phyloP scores from a whole-genome alignment of 2,113 vertebrate species.

The Coptodon bakossiorum region DNA sequence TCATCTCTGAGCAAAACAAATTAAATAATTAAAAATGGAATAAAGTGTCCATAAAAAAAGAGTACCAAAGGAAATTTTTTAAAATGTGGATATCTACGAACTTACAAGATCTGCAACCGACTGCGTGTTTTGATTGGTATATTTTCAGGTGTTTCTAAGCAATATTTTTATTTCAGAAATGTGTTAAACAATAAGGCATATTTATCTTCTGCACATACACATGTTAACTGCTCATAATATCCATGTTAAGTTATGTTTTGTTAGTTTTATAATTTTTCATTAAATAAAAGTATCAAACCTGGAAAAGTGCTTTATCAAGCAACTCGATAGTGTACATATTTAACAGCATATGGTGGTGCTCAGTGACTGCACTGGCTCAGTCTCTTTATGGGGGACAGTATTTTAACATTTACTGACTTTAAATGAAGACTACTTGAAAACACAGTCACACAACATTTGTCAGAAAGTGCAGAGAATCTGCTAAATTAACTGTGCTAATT shows the following conservation, averaged over 20 bases:
- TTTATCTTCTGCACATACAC: background rate
- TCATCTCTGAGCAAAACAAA: background rate
- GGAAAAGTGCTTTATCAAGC: background rate
- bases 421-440: background rate
- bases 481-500: background rate
- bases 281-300: background rate
- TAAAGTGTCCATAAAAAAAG: background rate
- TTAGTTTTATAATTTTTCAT: background rate
- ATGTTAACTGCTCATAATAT: background rate
- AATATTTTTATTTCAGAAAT: background rate
- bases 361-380: background rate
- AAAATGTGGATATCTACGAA: background rate
- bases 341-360: background rate
- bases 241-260: background rate
- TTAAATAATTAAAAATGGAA: background rate
- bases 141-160: background rate
- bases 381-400: background rate
- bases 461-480: background rate
- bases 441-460: background rate
- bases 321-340: background rate
- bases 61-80: background rate
- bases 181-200: background rate
- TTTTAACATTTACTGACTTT: background rate
- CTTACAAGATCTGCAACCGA: background rate
- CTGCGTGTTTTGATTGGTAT: background rate